phyloP scores from a whole-genome alignment of 2,113 vertebrate species.

The Apodemus speciosus region DNA sequence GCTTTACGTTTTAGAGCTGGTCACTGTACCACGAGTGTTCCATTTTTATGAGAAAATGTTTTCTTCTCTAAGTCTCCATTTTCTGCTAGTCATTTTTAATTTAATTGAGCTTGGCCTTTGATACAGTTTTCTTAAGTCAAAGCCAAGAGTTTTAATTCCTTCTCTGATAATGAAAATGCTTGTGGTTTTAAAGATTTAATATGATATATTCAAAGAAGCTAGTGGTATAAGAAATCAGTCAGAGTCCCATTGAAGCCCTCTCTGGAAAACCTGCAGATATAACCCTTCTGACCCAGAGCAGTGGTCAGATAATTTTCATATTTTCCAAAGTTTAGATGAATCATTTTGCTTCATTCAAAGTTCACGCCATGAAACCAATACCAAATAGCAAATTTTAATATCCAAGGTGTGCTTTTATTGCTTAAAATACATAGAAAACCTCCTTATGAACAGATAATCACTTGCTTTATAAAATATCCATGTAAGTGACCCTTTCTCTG shows the following conservation, averaged over 20 bases:
- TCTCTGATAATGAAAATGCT: conserved; percentile 9
- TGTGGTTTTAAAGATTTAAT: neutral
- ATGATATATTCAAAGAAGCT: neutral
- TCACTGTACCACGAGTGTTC: neutral
- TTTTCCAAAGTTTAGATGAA: neutral
- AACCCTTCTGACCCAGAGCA: neutral
- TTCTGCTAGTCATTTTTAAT: conserved; percentile 5
- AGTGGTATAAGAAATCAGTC: neutral
- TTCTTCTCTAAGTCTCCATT: neutral
- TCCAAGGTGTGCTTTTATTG: neutral
- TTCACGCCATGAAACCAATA: neutral
- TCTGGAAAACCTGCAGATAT: neutral
- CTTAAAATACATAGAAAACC: conserved; percentile 22
- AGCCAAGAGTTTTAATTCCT: neutral
- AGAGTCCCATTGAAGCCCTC: neutral
- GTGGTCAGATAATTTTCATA: neutral
- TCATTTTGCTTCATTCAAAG: conserved; percentile 14
- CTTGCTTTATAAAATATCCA: conserved; percentile 7
- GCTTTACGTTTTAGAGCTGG: neutral
- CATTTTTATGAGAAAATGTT: neutral
- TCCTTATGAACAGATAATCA: neutral
- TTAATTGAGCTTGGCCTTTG: neutral
- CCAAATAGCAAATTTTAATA: neutral
- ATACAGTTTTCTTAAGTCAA: neutral
- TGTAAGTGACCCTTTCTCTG: neutral